phyloP scores from a whole-genome alignment of 2,797 vertebrate species.

The Spinus olivaceus region DNA sequence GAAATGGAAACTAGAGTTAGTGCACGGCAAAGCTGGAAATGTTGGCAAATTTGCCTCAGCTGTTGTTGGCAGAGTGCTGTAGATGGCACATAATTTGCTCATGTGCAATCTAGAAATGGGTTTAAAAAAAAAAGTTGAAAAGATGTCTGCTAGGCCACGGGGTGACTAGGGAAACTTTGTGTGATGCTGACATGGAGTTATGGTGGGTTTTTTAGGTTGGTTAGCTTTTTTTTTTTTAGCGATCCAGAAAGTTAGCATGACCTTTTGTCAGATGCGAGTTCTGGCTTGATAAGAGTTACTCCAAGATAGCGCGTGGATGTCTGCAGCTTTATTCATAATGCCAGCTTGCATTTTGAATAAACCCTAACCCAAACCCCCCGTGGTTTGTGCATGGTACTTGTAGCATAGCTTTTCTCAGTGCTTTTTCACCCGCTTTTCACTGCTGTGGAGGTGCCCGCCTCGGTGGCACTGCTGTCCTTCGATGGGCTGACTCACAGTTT shows the following conservation, averaged over 20 bases:
- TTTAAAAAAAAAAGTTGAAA: background rate
- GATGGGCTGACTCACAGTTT: background rate
- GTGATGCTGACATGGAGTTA: background rate
- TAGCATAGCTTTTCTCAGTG: rapidly evolving
- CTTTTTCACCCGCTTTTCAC: background rate
- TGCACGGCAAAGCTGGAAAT: background rate
- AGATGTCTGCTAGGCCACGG: background rate
- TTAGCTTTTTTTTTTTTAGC: background rate
- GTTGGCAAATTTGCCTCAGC: background rate
- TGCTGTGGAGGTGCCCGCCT: background rate
- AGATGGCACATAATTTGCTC: background rate
- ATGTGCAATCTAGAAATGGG: background rate
- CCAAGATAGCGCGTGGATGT: rapidly evolving
- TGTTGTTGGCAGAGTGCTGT: background rate
- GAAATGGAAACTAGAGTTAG: background rate
- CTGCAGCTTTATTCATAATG: background rate
- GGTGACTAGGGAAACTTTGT: background rate
- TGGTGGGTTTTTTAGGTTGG: background rate
- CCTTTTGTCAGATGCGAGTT: background rate
- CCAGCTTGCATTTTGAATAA: background rate
- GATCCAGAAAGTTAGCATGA: background rate
- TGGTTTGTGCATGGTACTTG: background rate
- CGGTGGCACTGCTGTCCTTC: rapidly evolving
- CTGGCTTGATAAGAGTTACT: background rate
- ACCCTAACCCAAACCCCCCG: no score